phyloP scores from a whole-genome alignment of 2,888 invertebrate species.

The Helicoverpa assulta region DNA sequence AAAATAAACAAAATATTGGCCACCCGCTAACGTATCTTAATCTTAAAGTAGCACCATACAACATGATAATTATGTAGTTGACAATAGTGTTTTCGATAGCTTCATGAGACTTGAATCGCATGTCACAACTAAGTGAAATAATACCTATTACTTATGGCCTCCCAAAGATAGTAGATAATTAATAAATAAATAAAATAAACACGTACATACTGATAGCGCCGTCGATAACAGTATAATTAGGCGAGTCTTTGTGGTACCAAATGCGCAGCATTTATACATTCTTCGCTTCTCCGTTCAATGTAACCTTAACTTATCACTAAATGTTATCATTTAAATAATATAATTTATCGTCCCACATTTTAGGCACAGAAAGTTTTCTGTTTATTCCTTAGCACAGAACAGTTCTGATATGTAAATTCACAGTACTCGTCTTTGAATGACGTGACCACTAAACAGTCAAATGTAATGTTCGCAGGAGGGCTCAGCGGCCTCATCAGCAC shows the following conservation, averaged over 20 bases:
- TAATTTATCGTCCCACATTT: constrained; percentile 69
- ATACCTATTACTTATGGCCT: constrained; percentile 52
- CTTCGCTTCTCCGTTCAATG: constrained; percentile 61
- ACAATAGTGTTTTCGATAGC: constrained; percentile 21
- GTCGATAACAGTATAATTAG: constrained; percentile 63
- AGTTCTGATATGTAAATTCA: constrained; percentile 59
- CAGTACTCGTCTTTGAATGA: constrained; percentile 50
- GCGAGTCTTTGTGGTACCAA: constrained; percentile 63
- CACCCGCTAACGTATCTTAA: constrained; percentile 8
- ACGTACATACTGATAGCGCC: constrained; percentile 62
- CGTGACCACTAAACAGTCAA: constrained; percentile 42
- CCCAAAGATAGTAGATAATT: constrained; percentile 51
- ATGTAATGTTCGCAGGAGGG: constrained; percentile 43
- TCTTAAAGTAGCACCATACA: constrained; percentile 26
- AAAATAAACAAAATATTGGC: neutral
- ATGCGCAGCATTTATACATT: constrained; percentile 66
- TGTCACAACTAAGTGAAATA: constrained; percentile 47
- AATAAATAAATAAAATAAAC: constrained; percentile 64
- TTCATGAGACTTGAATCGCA: constrained; percentile 36
- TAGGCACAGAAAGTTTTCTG: constrained; percentile 68
- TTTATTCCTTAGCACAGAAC: constrained; percentile 61
- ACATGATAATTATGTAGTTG: constrained; percentile 2
- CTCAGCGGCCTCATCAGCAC: constrained; percentile 58
- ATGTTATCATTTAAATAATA: constrained; percentile 72
- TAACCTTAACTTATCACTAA: constrained; percentile 70